Percentiles rank a stretch among this genome's conserved stretches.
Evolutionary conservation across 1,140 invertebrate genomes (phyloP).

Genomic region (Drosophila fuyamai): DNA sequence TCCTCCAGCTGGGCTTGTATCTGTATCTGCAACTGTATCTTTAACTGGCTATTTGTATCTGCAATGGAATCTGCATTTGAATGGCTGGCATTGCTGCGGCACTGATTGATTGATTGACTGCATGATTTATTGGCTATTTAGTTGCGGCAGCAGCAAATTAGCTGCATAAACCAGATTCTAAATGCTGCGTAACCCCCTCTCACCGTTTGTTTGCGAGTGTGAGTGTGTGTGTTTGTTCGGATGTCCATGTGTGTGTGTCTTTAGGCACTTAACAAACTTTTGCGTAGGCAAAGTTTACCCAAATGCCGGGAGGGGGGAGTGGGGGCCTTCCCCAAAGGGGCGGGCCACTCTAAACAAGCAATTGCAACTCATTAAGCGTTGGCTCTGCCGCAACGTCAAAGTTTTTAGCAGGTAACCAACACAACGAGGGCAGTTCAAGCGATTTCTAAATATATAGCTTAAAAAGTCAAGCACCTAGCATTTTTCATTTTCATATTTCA

Average conservation of each 20-base stretch:
- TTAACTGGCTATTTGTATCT: neutral
- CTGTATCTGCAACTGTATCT: neutral
- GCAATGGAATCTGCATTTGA: slow-evolving; percentile 50
- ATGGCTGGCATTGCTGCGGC: slow-evolving; percentile 39
- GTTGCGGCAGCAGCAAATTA: slow-evolving; percentile 66
- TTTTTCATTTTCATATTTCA: too few relatives aligned
- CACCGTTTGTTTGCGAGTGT: slow-evolving; percentile 10
- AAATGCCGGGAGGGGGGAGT: slow-evolving; percentile 1
- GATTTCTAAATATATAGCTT: neutral
- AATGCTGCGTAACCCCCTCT: slow-evolving; percentile 50
- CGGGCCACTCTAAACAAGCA: slow-evolving; percentile 67
- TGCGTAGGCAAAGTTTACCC: slow-evolving; percentile 64
- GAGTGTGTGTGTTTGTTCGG: neutral
- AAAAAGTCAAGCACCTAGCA: too few relatives aligned
- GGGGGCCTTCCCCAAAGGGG: neutral
- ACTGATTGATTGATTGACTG: slow-evolving; percentile 74
- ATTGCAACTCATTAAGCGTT: slow-evolving; percentile 78
- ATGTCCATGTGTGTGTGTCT: slow-evolving; percentile 43
- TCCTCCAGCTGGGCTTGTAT: neutral
- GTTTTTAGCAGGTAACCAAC: slow-evolving; percentile 56
- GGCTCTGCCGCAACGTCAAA: slow-evolving; percentile 65
- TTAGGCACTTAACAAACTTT: slow-evolving; percentile 73
- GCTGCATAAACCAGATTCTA: slow-evolving; percentile 70
- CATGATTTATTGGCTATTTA: slow-evolving; percentile 81
- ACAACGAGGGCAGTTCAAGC: slow-evolving; percentile 12